phyloP scores from a whole-genome alignment of 2,888 invertebrate genomes.

The Callosobruchus maculatus region DNA sequence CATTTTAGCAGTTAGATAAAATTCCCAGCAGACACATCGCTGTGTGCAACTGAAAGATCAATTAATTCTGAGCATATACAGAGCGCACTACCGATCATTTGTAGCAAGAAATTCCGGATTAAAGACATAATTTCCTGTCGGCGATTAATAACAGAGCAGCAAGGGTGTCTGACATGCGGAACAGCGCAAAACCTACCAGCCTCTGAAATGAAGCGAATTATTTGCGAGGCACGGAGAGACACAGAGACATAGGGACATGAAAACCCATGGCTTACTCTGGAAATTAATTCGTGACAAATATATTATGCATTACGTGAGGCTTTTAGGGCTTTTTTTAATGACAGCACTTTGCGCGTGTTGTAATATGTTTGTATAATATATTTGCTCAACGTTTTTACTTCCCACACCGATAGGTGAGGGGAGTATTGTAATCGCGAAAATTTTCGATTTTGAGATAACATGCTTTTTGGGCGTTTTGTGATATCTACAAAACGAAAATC shows the following conservation, averaged over 20 bases:
- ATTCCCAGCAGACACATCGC: not conserved
- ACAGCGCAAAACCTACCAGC: not conserved
- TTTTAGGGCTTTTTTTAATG: no score
- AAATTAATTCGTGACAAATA: not conserved
- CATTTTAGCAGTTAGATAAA: not conserved
- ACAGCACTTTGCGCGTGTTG: no score
- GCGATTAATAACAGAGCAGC: conserved; percentile 17
- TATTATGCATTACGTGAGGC: no score
- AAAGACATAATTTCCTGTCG: conserved; percentile 11
- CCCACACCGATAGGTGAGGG: no score
- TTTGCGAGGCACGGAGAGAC: not conserved
- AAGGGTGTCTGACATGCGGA: not conserved
- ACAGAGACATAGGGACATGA: not conserved
- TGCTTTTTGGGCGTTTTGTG: no score
- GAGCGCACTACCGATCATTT: not conserved
- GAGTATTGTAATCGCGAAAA: no score
- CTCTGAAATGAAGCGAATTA: not conserved
- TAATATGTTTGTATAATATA: no score
- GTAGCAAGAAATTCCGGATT: not conserved
- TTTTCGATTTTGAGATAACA: no score
- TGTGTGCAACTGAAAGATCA: not conserved
- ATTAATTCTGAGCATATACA: not conserved
- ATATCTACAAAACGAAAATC: no score
- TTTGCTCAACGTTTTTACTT: no score
- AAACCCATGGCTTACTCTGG: not conserved